These are phyloP conservation scores for Prionailurus viverrinus DNA, from an alignment of 2,113 vertebrate genomes.

Conservation along the genomic window DNA sequence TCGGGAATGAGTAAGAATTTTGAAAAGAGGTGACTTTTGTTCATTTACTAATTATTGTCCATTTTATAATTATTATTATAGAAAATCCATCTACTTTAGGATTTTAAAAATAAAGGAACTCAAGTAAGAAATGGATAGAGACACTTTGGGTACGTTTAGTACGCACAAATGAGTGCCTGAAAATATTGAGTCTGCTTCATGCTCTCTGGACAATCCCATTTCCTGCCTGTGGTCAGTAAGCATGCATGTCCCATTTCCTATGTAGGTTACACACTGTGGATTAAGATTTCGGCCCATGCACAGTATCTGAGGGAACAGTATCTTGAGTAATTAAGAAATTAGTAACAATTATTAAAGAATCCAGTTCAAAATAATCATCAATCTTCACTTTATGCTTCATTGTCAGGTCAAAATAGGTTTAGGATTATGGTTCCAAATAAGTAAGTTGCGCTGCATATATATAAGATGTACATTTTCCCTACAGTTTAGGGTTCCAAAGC, in stretches of 20 bases:
- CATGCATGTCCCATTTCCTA: fast-evolving
- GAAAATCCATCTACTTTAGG: not conserved
- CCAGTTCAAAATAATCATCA: not conserved
- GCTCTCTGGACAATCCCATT: not conserved
- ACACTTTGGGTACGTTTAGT: not conserved
- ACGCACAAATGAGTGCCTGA: too few relatives aligned
- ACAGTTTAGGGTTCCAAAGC: not conserved
- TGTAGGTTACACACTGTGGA: fast-evolving
- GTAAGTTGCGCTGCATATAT: not conserved
- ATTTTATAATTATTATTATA: slow-evolving; percentile 6
- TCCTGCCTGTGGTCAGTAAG: not conserved
- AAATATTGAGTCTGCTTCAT: not conserved
- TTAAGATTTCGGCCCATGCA: slow-evolving; percentile 44
- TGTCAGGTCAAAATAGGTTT: not conserved
- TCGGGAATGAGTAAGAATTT: not conserved
- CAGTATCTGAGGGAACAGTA: not conserved
- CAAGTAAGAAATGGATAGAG: not conserved
- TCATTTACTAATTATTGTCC: not conserved
- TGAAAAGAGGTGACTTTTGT: not conserved
- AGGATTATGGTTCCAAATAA: not conserved
- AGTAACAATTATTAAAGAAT: not conserved
- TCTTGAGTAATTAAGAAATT: not conserved
- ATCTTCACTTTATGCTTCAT: not conserved
- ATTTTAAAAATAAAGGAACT: not conserved
- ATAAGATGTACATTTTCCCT: not conserved